phyloP scores from a whole-genome alignment of 2,113 vertebrate genomes.

The Phoxinus phoxinus region DNA sequence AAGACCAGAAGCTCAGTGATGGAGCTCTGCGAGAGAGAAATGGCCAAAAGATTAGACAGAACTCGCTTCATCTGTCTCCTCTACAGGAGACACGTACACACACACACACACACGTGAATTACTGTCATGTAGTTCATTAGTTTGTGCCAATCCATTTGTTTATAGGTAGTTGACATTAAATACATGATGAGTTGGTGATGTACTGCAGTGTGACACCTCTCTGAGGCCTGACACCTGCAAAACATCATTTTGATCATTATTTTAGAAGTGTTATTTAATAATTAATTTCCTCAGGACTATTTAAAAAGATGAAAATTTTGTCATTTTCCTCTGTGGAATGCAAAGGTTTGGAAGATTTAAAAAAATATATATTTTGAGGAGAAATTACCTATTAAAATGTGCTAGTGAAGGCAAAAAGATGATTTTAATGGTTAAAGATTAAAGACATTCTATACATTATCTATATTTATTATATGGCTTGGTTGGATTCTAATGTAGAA shows the following conservation, averaged over 20 bases:
- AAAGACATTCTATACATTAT: too few species aligned
- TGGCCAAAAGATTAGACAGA: slow-evolving; percentile 4
- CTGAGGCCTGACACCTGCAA: background rate
- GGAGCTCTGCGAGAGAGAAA: slow-evolving; percentile 12
- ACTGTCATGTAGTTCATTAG: slow-evolving; percentile 4
- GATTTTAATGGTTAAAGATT: too few species aligned
- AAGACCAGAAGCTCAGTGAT: slow-evolving; percentile 52
- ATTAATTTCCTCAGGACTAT: background rate
- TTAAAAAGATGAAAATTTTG: background rate
- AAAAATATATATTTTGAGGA: too few species aligned
- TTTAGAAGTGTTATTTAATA: background rate
- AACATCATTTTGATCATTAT: background rate
- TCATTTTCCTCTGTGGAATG: background rate
- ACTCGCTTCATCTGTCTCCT: background rate
- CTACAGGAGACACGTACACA: slow-evolving; percentile 4
- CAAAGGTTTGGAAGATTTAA: background rate
- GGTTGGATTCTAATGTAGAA: too few species aligned
- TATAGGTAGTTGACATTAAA: background rate
- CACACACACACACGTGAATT: background rate
- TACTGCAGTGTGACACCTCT: background rate
- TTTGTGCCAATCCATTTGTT: background rate
- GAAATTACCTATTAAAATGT: background rate
- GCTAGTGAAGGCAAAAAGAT: too few species aligned
- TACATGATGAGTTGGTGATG: background rate
- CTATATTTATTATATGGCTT: too few species aligned